Conservation (phyloP, 1,140 invertebrate species). For the Paraescarpia echinospica region DNA sequence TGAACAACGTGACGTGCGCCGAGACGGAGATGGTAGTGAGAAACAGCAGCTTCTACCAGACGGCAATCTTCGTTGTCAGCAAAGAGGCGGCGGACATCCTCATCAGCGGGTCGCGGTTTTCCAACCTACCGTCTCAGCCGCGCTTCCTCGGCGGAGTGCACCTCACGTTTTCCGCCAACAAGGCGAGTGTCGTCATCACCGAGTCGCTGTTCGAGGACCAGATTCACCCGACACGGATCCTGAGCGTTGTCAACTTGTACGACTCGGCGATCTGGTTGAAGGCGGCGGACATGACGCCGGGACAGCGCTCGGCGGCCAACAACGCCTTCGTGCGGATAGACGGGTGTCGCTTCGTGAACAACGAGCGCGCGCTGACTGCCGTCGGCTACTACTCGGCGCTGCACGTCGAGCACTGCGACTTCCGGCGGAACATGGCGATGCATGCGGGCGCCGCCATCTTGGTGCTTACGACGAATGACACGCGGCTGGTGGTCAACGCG, state of each 20-base stretch:
- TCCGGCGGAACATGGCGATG: conserved; percentile 21
- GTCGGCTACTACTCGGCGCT: conserved; percentile 20
- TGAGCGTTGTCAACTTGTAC: conserved; percentile 27
- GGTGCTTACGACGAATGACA: conserved; percentile 12
- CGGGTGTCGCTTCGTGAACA: conserved; percentile 22
- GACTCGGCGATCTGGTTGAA: conserved; percentile 28
- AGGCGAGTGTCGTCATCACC: conserved; percentile 8
- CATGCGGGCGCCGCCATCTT: conserved; percentile 27
- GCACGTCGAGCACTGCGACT: conserved; percentile 10
- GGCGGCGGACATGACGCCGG: background rate
- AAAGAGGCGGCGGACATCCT: background rate
- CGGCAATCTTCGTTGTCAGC: conserved; percentile 15
- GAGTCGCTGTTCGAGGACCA: conserved; percentile 19
- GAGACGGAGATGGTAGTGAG: background rate
- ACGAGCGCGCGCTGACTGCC: conserved; percentile 25
- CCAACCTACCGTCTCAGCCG: background rate
- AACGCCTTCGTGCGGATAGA: background rate
- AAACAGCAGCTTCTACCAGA: background rate
- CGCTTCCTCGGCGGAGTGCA: conserved; percentile 21
- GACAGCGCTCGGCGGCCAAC: background rate
- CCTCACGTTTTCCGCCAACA: conserved; percentile 10
- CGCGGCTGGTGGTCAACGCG: background rate
- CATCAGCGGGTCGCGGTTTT: background rate
- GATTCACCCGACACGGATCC: conserved; percentile 19
- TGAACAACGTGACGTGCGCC: conserved; percentile 18